A percentile compares a stretch with the other conserved stretches of the same genome.
Evolutionary conservation across 2,113 vertebrate genomes (phyloP).

Genomic region (Nestor notabilis): DNA sequence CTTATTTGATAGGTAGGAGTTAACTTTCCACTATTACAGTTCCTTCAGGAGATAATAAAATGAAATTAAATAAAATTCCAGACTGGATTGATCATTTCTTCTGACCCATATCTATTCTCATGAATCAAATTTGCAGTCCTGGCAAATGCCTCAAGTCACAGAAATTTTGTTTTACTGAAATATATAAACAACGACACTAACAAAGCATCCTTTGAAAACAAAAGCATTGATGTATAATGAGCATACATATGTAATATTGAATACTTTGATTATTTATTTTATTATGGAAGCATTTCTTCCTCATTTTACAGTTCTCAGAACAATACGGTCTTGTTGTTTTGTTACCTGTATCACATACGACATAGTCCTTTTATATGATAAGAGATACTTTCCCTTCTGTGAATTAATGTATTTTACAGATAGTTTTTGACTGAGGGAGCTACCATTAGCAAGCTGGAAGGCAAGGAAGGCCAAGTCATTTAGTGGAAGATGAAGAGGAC

Average conservation of each 20-base stretch:
- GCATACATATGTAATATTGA: not conserved
- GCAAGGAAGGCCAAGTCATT: not conserved
- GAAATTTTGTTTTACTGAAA: not conserved
- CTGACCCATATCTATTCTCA: not conserved
- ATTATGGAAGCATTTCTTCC: not conserved
- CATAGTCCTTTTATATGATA: not conserved
- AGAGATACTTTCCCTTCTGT: not conserved
- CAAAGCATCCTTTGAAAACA: not conserved
- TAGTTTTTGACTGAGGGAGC: not conserved
- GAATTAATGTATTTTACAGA: not conserved
- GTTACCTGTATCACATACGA: not conserved
- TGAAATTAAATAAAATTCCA: not conserved
- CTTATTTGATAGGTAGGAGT: not conserved
- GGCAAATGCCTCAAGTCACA: not conserved
- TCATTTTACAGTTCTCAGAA: not conserved
- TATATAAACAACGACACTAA: not conserved
- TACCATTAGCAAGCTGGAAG: not conserved
- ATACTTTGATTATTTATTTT: not conserved
- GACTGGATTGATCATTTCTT: not conserved
- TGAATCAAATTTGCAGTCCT: not conserved
- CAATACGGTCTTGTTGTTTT: not conserved
- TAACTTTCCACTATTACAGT: not conserved
- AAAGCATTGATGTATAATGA: not conserved
- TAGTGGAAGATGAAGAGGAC: not conserved
- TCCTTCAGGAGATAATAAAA: not conserved